A percentile compares a stretch with the other conserved stretches of the same genome.
phyloP scores from a whole-genome alignment of 2,797 vertebrate genomes.

The Allochrocebus solatus region DNA sequence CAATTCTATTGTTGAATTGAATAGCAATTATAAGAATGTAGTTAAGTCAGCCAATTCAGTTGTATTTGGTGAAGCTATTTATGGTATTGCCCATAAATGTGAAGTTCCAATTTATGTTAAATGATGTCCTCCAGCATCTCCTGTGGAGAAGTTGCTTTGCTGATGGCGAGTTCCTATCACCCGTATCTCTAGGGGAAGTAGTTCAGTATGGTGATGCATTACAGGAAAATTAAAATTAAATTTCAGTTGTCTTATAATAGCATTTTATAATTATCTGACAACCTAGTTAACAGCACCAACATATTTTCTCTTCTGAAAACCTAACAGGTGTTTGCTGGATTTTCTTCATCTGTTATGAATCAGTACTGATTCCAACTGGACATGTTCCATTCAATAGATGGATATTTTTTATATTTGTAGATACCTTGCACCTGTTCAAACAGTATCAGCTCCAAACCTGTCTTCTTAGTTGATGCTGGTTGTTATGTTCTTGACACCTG shows the following conservation, averaged over 20 bases:
- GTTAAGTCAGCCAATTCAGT: neutral
- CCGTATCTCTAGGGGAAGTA: neutral
- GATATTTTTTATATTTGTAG: slow-evolving; percentile 37
- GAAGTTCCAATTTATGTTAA: neutral
- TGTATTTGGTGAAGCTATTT: neutral
- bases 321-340: slow-evolving; percentile 81
- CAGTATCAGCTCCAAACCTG: slow-evolving; percentile 42
- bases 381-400: slow-evolving; percentile 53
- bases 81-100: neutral
- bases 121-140: neutral
- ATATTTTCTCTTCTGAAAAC: slow-evolving; percentile 48
- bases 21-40: neutral
- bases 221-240: slow-evolving; percentile 52
- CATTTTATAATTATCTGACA: slow-evolving; percentile 62
- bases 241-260: slow-evolving; percentile 56
- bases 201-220: slow-evolving; percentile 37
- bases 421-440: slow-evolving; percentile 72
- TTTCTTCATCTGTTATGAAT: slow-evolving; percentile 77
- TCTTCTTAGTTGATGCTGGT: slow-evolving; percentile 51
- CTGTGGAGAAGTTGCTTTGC: neutral
- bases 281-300: slow-evolving; percentile 61
- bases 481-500: slow-evolving; percentile 73
- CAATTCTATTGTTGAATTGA: neutral
- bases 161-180: neutral
- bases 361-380: slow-evolving; percentile 72